These are phyloP conservation scores for Pseudomyrmex flavicornis DNA, from an alignment of 1,140 invertebrate genomes.

Conservation along the genomic window DNA sequence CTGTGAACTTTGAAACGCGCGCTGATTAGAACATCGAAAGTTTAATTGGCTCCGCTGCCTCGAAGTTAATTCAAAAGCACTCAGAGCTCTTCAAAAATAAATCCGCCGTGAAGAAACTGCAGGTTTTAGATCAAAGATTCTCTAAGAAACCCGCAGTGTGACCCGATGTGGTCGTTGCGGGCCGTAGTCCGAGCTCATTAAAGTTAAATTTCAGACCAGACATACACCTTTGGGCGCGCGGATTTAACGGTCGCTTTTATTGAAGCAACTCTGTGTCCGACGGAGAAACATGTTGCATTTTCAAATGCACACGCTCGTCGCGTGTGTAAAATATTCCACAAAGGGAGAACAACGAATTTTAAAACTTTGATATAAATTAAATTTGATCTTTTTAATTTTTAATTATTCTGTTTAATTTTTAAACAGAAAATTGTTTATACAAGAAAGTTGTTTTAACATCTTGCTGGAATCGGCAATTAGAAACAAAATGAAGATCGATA, in stretches of 20 bases:
- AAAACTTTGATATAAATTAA: no score
- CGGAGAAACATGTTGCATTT: slow-evolving; percentile 3
- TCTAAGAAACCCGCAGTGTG: background rate
- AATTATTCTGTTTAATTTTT: no score
- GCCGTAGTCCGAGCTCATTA: slow-evolving; percentile 11
- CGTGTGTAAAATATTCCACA: no score
- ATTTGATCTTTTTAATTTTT: no score
- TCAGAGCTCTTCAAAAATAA: background rate
- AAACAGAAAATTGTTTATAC: no score
- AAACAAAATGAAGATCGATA: no score
- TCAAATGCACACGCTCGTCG: background rate
- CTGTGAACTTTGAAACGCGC: background rate
- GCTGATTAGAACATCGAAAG: slow-evolving; percentile 28
- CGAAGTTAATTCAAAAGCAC: slow-evolving; percentile 31
- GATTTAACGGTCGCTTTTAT: slow-evolving; percentile 15
- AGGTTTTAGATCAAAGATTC: background rate
- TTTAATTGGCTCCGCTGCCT: background rate
- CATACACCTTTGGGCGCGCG: background rate
- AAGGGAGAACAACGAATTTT: no score
- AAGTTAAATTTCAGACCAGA: slow-evolving; percentile 24
- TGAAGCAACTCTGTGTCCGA: background rate
- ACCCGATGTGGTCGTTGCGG: background rate
- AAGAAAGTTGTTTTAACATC: no score
- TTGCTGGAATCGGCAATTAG: no score
- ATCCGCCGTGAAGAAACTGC: background rate